Conservation (phyloP, 2,113 vertebrate genomes). For the Glaucidium brasilianum region DNA sequence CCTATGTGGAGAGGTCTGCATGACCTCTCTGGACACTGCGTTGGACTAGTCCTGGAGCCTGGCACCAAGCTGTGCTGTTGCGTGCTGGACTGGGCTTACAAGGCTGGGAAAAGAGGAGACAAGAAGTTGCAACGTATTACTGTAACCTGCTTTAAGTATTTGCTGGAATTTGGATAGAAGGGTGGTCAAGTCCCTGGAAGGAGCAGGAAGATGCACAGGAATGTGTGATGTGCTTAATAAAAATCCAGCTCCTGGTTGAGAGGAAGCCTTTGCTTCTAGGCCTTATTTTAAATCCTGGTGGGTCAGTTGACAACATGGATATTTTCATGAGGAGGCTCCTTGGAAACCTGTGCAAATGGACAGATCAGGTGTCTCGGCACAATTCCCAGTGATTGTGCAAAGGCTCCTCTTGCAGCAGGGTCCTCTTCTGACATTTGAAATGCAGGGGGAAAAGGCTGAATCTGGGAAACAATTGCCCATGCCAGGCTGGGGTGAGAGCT, state of each 20-base stretch:
- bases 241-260: fast-evolving
- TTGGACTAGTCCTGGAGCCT: background rate
- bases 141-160: background rate
- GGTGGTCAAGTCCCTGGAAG: background rate
- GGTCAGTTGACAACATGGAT: background rate
- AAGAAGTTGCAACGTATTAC: background rate
- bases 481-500: background rate
- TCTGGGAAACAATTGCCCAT: background rate
- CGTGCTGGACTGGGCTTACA: fast-evolving
- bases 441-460: background rate
- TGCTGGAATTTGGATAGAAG: background rate
- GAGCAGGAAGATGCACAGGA: background rate
- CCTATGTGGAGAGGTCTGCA: no score
- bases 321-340: background rate
- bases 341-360: background rate
- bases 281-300: background rate
- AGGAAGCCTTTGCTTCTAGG: background rate
- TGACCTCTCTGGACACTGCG: fast-evolving
- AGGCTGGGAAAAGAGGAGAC: background rate
- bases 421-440: background rate
- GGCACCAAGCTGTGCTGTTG: background rate
- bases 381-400: background rate
- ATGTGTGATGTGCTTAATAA: fast-evolving
- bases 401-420: background rate
- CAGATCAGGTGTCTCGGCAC: background rate